Percentiles rank a stretch among this genome's conserved stretches.
These are phyloP conservation scores for Pachyrhynchus sulphureomaculatus DNA, from an alignment of 1,140 invertebrate species.

Conservation along the genomic window DNA sequence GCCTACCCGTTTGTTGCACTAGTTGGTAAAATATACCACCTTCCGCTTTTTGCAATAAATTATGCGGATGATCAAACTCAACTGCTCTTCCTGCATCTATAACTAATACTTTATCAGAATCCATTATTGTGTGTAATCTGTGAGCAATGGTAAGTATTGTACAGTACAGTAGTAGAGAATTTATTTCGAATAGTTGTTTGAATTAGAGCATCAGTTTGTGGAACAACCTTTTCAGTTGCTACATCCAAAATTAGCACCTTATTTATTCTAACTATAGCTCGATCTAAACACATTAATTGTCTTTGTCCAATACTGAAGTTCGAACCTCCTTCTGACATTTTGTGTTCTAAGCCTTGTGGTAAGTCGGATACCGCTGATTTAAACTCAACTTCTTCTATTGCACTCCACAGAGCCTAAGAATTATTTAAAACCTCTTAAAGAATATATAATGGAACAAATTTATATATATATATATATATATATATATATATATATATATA, in stretches of 20 bases:
- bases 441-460: not conserved
- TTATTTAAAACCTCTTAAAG: no score
- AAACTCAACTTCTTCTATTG: conserved; percentile 75
- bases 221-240: conserved; percentile 62
- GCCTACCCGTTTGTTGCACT: conserved; percentile 64
- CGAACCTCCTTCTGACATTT: no score
- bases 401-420: conserved; percentile 74
- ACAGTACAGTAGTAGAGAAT: conserved; percentile 67
- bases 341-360: conserved; percentile 47
- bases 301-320: no score
- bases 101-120: no score
- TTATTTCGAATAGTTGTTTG: no score
- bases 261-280: no score
- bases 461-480: not conserved
- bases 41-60: conserved; percentile 57
- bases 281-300: no score
- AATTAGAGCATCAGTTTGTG: conserved; percentile 62
- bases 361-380: conserved; percentile 56
- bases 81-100: conserved; percentile 62
- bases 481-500: conserved; percentile 59
- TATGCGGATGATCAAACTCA: conserved; percentile 62
- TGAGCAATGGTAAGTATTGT: no score
- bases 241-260: no score
- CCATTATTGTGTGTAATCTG: no score
- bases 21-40: conserved; percentile 59